phyloP scores from a whole-genome alignment of 2,888 invertebrate species.

The Agrilus cyanescens region DNA sequence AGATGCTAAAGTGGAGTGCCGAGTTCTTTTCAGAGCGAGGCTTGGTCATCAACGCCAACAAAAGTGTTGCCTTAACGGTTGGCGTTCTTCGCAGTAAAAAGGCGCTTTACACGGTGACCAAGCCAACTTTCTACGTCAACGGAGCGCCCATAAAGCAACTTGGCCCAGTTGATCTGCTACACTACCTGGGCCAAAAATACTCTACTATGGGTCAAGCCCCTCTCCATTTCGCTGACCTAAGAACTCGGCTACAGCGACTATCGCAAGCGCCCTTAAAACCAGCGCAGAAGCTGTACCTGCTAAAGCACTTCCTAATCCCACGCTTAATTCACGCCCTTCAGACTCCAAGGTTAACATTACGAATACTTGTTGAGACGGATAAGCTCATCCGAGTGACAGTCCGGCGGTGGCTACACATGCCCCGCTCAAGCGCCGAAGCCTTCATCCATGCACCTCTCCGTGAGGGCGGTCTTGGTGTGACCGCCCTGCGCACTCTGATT shows the following conservation, averaged over 20 bases:
- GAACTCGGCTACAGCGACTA: neutral
- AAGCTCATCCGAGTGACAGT: constrained; percentile 8
- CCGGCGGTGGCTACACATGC: constrained; percentile 37
- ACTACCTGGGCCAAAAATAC: constrained; percentile 8
- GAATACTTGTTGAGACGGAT: constrained; percentile 4
- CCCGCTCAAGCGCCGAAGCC: constrained; percentile 29
- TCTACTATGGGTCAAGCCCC: constrained; percentile 1
- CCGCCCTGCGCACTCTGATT: constrained; percentile 1
- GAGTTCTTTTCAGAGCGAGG: neutral
- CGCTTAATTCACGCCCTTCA: constrained; percentile 1
- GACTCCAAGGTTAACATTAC: constrained; percentile 6
- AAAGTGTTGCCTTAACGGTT: neutral
- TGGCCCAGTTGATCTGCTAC: no score
- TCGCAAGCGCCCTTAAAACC: constrained; percentile 6
- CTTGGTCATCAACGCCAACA: neutral
- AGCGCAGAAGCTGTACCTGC: constrained; percentile 4
- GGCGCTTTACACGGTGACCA: neutral
- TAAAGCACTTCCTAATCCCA: constrained; percentile 4
- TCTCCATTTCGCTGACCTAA: neutral
- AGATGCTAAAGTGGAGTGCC: neutral
- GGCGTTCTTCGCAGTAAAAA: neutral
- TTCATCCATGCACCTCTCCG: constrained; percentile 16
- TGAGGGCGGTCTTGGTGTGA: constrained; percentile 13
- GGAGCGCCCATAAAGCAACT: no score
- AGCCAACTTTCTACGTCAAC: neutral